phyloP scores from a whole-genome alignment of 2,113 vertebrate species.

The Pholis gunnellus region DNA sequence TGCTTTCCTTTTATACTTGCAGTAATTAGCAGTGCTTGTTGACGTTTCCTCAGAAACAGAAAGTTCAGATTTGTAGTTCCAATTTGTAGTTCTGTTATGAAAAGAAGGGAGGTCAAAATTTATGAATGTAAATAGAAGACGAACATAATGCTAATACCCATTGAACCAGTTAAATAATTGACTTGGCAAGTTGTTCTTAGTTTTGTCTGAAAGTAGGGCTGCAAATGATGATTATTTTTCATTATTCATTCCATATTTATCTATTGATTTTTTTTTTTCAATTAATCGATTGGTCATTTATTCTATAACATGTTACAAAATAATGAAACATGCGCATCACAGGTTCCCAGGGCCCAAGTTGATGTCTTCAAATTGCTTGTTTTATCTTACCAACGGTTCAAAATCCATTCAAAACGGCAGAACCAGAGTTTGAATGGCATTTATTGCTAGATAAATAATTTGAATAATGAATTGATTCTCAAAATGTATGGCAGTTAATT shows the following conservation, averaged over 20 bases:
- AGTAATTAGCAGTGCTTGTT: not conserved
- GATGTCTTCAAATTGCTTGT: not conserved
- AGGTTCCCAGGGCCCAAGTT: not conserved
- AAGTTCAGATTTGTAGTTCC: slow-evolving; percentile 4
- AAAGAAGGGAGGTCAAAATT: not conserved
- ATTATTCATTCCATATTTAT: slow-evolving; percentile 14
- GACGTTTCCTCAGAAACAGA: slow-evolving; percentile 1
- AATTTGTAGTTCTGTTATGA: too few species aligned
- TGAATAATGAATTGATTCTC: not conserved
- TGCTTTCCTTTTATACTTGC: slow-evolving; percentile 11
- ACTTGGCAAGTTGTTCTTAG: not conserved
- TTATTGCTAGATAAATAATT: not conserved
- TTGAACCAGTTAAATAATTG: not conserved
- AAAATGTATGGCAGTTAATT: not conserved
- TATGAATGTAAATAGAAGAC: not conserved
- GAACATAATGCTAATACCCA: not conserved
- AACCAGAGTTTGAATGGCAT: not conserved
- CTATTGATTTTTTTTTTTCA: not conserved
- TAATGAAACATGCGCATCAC: not conserved
- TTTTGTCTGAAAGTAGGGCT: slow-evolving; percentile 1
- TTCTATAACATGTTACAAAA: not conserved
- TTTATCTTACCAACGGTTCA: not conserved
- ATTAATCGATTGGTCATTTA: slow-evolving; percentile 7
- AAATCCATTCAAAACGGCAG: not conserved
- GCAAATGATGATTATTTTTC: slow-evolving; percentile 3